Evolutionary conservation across 2,888 invertebrate genomes (phyloP).

Genomic region (Saturnia japonica): DNA sequence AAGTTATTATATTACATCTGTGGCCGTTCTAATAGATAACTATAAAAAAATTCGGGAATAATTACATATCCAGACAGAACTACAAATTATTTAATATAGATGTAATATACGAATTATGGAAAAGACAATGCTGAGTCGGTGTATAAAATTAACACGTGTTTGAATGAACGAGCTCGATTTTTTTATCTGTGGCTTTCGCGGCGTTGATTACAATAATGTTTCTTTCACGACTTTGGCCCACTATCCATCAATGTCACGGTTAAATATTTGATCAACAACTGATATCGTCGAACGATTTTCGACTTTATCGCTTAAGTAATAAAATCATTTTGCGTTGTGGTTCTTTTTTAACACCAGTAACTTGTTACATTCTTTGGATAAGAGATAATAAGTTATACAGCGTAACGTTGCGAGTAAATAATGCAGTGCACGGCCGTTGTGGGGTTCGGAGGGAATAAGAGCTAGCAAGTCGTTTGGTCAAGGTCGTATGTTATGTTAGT

Average conservation of each 20-base stretch:
- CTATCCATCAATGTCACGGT: conserved; percentile 54
- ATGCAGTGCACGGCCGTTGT: not conserved
- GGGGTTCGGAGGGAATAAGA: not conserved
- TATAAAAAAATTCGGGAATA: too few relatives aligned
- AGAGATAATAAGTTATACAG: conserved; percentile 7
- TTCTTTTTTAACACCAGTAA: not conserved
- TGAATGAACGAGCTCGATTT: not conserved
- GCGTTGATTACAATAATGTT: conserved; percentile 33
- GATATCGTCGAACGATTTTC: conserved; percentile 4
- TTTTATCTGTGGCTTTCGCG: not conserved
- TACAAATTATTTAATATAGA: too few relatives aligned
- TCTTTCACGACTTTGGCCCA: conserved; percentile 39
- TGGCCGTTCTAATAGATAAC: too few relatives aligned
- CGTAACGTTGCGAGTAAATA: conserved; percentile 10
- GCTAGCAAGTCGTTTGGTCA: not conserved
- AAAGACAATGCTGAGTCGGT: not conserved
- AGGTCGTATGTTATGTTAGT: not conserved
- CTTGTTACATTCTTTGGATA: conserved; percentile 10
- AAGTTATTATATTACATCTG: too few relatives aligned
- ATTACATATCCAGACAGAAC: too few relatives aligned
- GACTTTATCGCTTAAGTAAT: not conserved
- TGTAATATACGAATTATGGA: too few relatives aligned
- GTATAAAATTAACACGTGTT: not conserved
- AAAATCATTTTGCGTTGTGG: not conserved
- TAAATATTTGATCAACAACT: conserved; percentile 13